A percentile compares a stretch with the other conserved stretches of the same genome.
Conservation (phyloP, 2,888 invertebrate species). For the Diaphora mendica region DNA sequence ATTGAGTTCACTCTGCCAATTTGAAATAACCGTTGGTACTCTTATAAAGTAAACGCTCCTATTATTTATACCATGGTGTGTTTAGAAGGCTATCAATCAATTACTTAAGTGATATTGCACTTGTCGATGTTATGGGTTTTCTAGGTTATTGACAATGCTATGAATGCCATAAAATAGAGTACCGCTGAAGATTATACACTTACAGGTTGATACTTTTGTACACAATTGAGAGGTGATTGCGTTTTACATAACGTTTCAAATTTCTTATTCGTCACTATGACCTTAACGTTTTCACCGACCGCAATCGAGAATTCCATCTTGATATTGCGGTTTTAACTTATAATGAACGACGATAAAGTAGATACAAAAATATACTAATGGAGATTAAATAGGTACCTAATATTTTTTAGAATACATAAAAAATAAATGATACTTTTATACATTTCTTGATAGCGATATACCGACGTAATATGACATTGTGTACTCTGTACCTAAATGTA, state of each 20-base stretch:
- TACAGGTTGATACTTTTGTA: background rate
- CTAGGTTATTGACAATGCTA: background rate
- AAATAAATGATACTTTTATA: background rate
- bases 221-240: background rate
- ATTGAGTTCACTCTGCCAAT: conserved; percentile 17
- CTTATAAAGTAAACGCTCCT: background rate
- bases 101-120: background rate
- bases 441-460: background rate
- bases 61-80: background rate
- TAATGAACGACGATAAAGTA: background rate
- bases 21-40: background rate
- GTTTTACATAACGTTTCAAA: background rate
- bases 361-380: background rate
- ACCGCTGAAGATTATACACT: background rate
- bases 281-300: background rate
- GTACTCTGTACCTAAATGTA: background rate
- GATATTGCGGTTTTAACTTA: background rate
- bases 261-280: background rate
- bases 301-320: background rate
- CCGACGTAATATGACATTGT: background rate
- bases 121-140: background rate
- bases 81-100: background rate
- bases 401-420: no score
- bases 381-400: no score
- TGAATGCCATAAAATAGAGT: conserved; percentile 6